phyloP scores from a whole-genome alignment of 2,113 vertebrate species.

The Fregetta grallaria region DNA sequence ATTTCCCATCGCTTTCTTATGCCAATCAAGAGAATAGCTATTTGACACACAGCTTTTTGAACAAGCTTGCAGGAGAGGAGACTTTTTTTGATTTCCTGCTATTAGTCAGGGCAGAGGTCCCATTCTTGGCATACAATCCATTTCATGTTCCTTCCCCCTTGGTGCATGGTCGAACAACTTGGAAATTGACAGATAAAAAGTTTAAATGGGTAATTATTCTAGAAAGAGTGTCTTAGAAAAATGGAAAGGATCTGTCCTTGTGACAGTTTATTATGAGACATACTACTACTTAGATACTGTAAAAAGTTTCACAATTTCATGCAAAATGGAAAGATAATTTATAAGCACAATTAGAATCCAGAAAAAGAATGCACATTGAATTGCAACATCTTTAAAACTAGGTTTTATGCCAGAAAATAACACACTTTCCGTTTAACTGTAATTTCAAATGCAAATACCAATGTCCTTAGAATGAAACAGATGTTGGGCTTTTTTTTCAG shows the following conservation, averaged over 20 bases:
- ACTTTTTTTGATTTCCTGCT: background rate
- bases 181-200: background rate
- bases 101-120: background rate
- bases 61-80: background rate
- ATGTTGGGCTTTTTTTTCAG: conserved; percentile 29
- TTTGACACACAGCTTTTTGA: background rate
- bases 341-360: conserved; percentile 16
- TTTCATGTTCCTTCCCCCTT: background rate
- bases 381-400: conserved; percentile 18
- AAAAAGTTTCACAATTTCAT: conserved; percentile 6
- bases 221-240: background rate
- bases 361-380: conserved; percentile 33
- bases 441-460: conserved; percentile 61
- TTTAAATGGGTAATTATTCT: background rate
- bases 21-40: background rate
- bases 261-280: background rate
- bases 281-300: background rate
- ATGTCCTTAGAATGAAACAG: conserved; percentile 51
- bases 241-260: background rate
- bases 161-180: background rate
- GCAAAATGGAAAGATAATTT: background rate
- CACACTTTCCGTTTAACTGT: background rate
- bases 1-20: background rate
- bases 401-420: conserved; percentile 31
- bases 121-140: background rate